A percentile compares a stretch with the other conserved stretches of the same genome.
phyloP scores from a whole-genome alignment of 2,888 invertebrate genomes.

The Periphyllus acericola region DNA sequence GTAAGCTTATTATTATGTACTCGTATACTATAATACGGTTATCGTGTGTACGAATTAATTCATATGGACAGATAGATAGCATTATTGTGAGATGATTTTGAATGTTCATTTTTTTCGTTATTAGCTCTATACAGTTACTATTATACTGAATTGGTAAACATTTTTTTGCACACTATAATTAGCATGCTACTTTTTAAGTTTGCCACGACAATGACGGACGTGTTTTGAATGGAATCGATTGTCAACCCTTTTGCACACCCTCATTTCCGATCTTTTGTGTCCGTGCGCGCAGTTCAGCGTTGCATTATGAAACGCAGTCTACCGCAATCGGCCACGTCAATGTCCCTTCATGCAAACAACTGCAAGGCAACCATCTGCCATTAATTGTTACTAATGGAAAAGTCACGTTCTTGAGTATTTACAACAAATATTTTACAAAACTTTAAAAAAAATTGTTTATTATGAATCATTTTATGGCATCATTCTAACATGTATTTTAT shows the following conservation, averaged over 20 bases:
- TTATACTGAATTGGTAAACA: neutral
- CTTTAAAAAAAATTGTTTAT: neutral
- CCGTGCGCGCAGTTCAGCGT: neutral
- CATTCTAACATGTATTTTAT: too few species aligned
- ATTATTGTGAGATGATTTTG: conserved; percentile 1
- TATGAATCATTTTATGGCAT: too few species aligned
- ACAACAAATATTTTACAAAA: conserved; percentile 11
- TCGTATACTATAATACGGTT: neutral
- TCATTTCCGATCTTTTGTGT: conserved; percentile 57
- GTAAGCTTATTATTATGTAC: neutral
- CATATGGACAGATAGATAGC: too few species aligned
- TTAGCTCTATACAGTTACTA: neutral
- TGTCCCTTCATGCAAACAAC: conserved; percentile 52
- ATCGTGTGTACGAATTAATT: too few species aligned
- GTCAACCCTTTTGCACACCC: conserved; percentile 50
- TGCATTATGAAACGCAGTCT: conserved; percentile 3
- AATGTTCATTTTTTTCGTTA: neutral
- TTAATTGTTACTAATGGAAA: conserved; percentile 58
- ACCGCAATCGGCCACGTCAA: conserved; percentile 17
- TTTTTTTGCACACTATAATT: conserved; percentile 15
- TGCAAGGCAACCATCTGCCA: conserved; percentile 55
- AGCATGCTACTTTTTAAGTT: conserved; percentile 27
- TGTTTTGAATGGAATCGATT: conserved; percentile 33
- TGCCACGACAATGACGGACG: conserved; percentile 16
- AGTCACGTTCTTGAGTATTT: conserved; percentile 37